These are phyloP conservation scores for Zeugodacus cucurbitae DNA, from an alignment of 1,140 invertebrate species.

Conservation along the genomic window DNA sequence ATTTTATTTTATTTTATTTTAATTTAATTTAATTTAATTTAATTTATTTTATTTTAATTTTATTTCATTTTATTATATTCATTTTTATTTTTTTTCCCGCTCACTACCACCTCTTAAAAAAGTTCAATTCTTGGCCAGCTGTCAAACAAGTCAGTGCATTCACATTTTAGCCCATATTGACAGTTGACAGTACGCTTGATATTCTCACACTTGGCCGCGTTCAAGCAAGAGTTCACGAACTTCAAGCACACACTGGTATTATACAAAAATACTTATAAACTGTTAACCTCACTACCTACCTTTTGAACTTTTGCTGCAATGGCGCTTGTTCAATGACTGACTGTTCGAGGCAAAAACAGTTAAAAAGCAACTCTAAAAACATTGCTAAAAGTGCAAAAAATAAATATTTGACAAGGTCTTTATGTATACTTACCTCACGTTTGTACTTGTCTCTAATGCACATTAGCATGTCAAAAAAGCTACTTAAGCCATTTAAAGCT, in stretches of 20 bases:
- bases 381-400: background rate
- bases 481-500: background rate
- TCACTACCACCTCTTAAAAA: too few species aligned
- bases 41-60: too few species aligned
- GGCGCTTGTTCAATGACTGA: background rate
- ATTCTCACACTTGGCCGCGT: background rate
- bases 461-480: background rate
- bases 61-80: too few species aligned
- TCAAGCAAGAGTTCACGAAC: background rate
- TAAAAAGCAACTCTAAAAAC: background rate
- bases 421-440: background rate
- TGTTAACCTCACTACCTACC: background rate
- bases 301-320: background rate
- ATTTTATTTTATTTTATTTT: background rate
- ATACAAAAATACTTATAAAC: background rate
- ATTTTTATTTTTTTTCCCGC: too few species aligned
- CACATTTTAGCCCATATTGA: constrained; percentile 24
- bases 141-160: background rate
- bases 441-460: background rate
- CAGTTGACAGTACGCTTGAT: background rate
- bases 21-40: background rate
- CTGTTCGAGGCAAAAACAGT: background rate
- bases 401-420: background rate
- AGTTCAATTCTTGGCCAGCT: too few species aligned
- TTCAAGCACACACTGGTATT: background rate